Conservation (phyloP, 2,113 vertebrate species). For the Spheniscus mendiculus region DNA sequence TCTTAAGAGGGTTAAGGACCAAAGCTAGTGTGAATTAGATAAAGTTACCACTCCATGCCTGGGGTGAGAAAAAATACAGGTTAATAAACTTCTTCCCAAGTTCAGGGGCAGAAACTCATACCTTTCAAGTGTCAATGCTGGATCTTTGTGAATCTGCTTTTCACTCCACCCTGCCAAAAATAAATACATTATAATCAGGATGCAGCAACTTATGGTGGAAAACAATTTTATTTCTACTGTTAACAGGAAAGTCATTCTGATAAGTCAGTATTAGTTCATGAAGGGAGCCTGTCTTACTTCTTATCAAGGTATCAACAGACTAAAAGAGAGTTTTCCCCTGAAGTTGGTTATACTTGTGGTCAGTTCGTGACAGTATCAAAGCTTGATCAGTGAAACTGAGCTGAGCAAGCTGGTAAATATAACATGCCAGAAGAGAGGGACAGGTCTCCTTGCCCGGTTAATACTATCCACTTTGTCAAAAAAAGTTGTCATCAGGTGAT, state of each 20-base stretch:
- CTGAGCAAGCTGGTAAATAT: not conserved
- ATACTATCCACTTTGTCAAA: not conserved
- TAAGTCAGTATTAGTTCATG: not conserved
- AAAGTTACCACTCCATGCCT: not conserved
- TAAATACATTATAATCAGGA: conserved; percentile 5
- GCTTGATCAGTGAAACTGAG: not conserved
- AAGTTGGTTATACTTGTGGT: not conserved
- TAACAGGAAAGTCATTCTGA: not conserved
- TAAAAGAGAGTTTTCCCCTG: not conserved
- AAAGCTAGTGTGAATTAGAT: not conserved
- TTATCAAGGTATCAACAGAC: not conserved
- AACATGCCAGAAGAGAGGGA: not conserved
- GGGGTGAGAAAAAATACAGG: not conserved
- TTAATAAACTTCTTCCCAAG: not conserved
- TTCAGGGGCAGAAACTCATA: not conserved
- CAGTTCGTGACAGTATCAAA: not conserved
- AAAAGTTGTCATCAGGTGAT: not conserved
- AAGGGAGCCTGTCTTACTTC: not conserved
- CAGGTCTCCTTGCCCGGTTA: not conserved
- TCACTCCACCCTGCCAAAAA: conserved; percentile 51
- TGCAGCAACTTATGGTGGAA: not conserved
- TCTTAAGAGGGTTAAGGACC: not conserved
- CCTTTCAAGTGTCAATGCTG: not conserved
- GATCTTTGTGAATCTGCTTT: conserved; percentile 15
- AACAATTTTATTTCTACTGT: not conserved